phyloP scores from a whole-genome alignment of 2,888 invertebrate genomes.

The Tachystola acroxantha region DNA sequence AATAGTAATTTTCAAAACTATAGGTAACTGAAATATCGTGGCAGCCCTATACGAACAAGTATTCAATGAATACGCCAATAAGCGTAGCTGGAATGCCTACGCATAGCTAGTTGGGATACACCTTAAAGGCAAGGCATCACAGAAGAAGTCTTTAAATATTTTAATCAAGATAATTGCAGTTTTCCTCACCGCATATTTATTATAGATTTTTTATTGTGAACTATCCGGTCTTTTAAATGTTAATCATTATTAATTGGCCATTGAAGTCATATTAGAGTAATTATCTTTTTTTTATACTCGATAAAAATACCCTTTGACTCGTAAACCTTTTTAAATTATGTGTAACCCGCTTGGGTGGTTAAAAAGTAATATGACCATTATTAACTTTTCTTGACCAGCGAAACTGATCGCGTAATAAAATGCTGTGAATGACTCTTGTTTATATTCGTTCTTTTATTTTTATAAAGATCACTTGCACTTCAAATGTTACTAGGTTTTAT shows the following conservation, averaged over 20 bases:
- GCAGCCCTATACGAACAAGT: constrained; percentile 5
- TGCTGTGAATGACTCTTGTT: too few species aligned
- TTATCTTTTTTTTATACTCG: background rate
- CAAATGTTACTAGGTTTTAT: too few species aligned
- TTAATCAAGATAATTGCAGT: constrained; percentile 12
- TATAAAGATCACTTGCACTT: too few species aligned
- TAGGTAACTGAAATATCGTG: too few species aligned
- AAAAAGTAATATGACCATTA: too few species aligned
- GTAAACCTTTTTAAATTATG: too few species aligned
- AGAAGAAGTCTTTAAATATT: constrained; percentile 10
- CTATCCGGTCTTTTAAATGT: constrained; percentile 8
- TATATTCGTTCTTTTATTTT: too few species aligned
- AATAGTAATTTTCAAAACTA: too few species aligned
- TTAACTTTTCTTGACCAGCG: too few species aligned
- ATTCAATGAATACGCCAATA: constrained; percentile 6
- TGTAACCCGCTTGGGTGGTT: too few species aligned
- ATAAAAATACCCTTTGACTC: background rate
- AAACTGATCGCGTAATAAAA: too few species aligned
- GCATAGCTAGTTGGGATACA: constrained; percentile 1
- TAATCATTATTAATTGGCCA: constrained; percentile 11
- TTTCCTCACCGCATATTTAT: constrained; percentile 6
- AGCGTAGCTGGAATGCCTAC: constrained; percentile 2
- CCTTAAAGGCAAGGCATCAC: background rate
- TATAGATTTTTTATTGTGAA: constrained; percentile 4
- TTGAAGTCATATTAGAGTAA: constrained; percentile 3